Percentiles rank a stretch among this genome's conserved stretches.
phyloP scores from a whole-genome alignment of 1,140 invertebrate genomes.

The Rhagoletis zephyria region DNA sequence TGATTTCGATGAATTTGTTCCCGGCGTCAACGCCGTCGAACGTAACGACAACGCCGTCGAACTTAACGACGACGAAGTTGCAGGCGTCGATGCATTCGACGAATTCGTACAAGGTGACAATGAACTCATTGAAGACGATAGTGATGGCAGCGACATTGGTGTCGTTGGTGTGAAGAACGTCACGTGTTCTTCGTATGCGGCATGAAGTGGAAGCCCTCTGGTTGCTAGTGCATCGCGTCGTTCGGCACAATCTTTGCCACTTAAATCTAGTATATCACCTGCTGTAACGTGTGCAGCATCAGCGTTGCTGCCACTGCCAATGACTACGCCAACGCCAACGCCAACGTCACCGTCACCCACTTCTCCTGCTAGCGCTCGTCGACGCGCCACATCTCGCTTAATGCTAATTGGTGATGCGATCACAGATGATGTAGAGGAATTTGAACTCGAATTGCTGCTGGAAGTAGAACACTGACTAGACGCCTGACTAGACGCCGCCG shows the following conservation, averaged over 20 bases:
- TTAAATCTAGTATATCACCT: slow-evolving; percentile 15
- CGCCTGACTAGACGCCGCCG: neutral
- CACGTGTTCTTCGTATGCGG: slow-evolving; percentile 26
- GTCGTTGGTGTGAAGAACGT: slow-evolving; percentile 34
- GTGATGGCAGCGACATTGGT: slow-evolving; percentile 54
- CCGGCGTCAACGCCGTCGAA: slow-evolving; percentile 47
- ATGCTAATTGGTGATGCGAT: slow-evolving; percentile 55
- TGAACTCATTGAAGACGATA: neutral
- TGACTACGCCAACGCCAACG: neutral
- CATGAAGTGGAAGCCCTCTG: slow-evolving; percentile 55
- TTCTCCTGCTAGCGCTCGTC: neutral
- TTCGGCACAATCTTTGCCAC: slow-evolving; percentile 33
- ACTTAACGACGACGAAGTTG: slow-evolving; percentile 1
- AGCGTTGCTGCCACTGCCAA: neutral
- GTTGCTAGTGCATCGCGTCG: slow-evolving; percentile 7
- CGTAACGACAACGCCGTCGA: slow-evolving; percentile 12
- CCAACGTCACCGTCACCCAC: neutral
- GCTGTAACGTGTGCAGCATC: neutral
- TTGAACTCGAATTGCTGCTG: slow-evolving; percentile 51
- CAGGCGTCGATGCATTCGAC: slow-evolving; percentile 7
- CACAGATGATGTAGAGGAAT: slow-evolving; percentile 56
- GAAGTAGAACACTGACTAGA: neutral
- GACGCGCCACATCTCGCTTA: slow-evolving; percentile 20
- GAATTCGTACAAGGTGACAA: slow-evolving; percentile 14
- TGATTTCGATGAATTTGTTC: slow-evolving; percentile 46